Evolutionary conservation across 2,888 invertebrate species (phyloP).

Genomic region (Fragum whitleyi): DNA sequence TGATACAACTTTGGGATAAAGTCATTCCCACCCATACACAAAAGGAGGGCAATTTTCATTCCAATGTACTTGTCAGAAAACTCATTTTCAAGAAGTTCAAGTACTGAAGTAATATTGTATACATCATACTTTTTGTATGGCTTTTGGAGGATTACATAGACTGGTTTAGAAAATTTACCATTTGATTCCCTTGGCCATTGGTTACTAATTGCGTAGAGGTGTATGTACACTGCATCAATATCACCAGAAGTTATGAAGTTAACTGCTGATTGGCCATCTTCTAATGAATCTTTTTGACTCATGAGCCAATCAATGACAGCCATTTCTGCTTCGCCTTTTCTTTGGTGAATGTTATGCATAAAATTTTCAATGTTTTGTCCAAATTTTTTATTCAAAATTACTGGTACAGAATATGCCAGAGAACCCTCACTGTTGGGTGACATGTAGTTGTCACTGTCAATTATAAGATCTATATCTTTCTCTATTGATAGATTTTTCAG

Average conservation of each 20-base stretch:
- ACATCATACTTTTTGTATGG: slow-evolving; percentile 13
- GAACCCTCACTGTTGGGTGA: background rate
- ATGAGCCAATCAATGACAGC: background rate
- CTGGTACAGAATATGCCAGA: background rate
- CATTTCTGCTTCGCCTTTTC: slow-evolving; percentile 38
- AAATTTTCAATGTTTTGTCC: background rate
- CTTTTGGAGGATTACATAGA: slow-evolving; percentile 22
- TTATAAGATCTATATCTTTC: background rate
- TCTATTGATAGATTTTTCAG: background rate
- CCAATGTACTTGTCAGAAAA: background rate
- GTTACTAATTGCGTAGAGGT: slow-evolving; percentile 3
- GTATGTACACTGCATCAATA: slow-evolving; percentile 26
- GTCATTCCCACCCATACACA: slow-evolving; percentile 29
- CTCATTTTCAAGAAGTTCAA: background rate
- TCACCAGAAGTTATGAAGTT: slow-evolving; percentile 24
- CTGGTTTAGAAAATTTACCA: background rate
- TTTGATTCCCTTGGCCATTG: background rate
- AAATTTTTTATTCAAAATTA: background rate
- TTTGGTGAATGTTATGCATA: background rate
- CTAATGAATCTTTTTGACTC: background rate
- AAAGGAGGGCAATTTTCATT: slow-evolving; percentile 6
- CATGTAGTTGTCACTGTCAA: slow-evolving; percentile 2
- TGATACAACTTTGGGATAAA: slow-evolving; percentile 20
- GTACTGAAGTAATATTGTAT: slow-evolving; percentile 23
- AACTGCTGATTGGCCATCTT: slow-evolving; percentile 10